A percentile compares a stretch with the other conserved stretches of the same genome.
These are phyloP conservation scores for Capitulum mitella DNA, from an alignment of 2,888 invertebrate genomes.

Conservation along the genomic window DNA sequence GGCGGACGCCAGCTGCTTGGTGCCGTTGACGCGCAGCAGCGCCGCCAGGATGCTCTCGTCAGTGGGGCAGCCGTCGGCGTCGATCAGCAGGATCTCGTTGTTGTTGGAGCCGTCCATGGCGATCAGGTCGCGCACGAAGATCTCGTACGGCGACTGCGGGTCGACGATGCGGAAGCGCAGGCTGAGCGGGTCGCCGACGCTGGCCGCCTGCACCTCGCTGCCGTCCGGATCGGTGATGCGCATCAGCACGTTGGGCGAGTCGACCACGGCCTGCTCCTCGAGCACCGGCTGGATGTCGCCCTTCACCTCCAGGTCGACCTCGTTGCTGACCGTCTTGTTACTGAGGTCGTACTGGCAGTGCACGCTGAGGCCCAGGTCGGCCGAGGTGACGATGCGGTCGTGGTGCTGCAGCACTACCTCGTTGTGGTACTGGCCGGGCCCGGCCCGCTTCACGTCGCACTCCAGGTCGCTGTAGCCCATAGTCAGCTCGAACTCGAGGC, in stretches of 20 bases:
- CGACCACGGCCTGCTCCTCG: slow-evolving; percentile 81
- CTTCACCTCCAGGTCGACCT: slow-evolving; percentile 64
- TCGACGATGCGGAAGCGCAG: slow-evolving; percentile 87
- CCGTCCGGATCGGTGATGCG: slow-evolving; percentile 52
- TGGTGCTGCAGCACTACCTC: slow-evolving; percentile 87
- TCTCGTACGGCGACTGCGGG: slow-evolving; percentile 87
- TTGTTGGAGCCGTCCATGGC: slow-evolving; percentile 91
- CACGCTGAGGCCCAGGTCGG: slow-evolving; percentile 84
- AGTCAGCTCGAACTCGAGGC: slow-evolving; percentile 79
- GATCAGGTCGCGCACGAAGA: slow-evolving; percentile 86
- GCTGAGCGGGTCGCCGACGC: slow-evolving; percentile 86
- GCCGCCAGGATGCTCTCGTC: slow-evolving; percentile 92
- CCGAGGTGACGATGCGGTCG: slow-evolving; percentile 88
- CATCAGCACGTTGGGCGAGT: slow-evolving; percentile 92
- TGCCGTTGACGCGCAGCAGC: slow-evolving; percentile 66
- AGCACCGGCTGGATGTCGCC: slow-evolving; percentile 79
- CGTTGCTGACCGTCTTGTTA: slow-evolving; percentile 87
- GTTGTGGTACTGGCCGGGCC: slow-evolving; percentile 76
- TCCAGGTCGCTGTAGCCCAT: slow-evolving; percentile 89
- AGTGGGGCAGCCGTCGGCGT: slow-evolving; percentile 84
- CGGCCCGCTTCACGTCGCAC: slow-evolving; percentile 84
- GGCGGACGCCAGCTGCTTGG: slow-evolving; percentile 72
- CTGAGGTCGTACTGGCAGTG: slow-evolving; percentile 90
- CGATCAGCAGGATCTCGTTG: slow-evolving; percentile 84
- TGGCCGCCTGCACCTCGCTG: slow-evolving; percentile 75